Percentiles rank a stretch among this genome's conserved stretches.
These are phyloP conservation scores for Parotocinclus haroldoi DNA, from an alignment of 2,797 vertebrate genomes.

Conservation along the genomic window DNA sequence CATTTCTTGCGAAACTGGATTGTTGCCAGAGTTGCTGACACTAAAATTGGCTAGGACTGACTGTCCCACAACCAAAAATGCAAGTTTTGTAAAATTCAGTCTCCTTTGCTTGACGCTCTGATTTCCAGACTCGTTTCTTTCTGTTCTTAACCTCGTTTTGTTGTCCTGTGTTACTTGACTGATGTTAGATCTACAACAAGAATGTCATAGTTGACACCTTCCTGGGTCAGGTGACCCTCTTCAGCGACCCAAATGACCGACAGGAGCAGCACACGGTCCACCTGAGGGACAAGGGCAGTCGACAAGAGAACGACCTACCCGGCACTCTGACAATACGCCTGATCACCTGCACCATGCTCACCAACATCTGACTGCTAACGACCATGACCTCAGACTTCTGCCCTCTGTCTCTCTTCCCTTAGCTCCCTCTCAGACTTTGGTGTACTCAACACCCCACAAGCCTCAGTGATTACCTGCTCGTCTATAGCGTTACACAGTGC, in stretches of 20 bases:
- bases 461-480: background rate
- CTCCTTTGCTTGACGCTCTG: constrained; percentile 8
- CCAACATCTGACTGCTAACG: constrained; percentile 73
- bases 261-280: constrained; percentile 87
- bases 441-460: too few species aligned
- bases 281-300: constrained; percentile 85
- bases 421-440: constrained; percentile 5
- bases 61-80: too few species aligned
- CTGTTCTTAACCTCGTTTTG: constrained; percentile 18
- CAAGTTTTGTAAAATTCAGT: too few species aligned
- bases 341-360: constrained; percentile 83
- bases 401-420: constrained; percentile 26
- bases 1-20: too few species aligned
- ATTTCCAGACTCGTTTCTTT: constrained; percentile 22
- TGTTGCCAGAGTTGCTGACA: too few species aligned
- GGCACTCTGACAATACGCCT: constrained; percentile 83
- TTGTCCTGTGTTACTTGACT: constrained; percentile 20
- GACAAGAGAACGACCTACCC: constrained; percentile 80
- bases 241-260: constrained; percentile 79
- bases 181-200: constrained; percentile 89
- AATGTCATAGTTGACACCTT: constrained; percentile 91
- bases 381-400: background rate
- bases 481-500: constrained; percentile 23
- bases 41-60: too few species aligned
- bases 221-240: constrained; percentile 87